Base-by-base conservation (phyloP, 2,797 vertebrate species). In the Lepidocolaptes lacrymiger region DNA sequence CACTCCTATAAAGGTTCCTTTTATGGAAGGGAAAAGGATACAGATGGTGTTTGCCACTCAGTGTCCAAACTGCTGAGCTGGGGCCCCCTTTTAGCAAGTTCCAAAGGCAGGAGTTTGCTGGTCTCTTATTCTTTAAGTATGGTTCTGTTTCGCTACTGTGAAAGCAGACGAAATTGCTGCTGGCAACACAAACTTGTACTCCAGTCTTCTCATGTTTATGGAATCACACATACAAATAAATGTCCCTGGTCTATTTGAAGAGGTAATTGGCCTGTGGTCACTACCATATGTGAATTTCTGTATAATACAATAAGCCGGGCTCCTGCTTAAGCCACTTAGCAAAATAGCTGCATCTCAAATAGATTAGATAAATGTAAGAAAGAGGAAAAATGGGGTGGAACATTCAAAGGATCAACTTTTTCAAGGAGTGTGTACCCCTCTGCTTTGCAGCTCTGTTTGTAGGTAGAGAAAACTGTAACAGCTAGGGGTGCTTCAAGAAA, bases 21-120 rank as follows among this genome's bases (percentile, higher is more conserved):
- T 97, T 97, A 97, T 95, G 94, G 90, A 96, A 91, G 95, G 97
- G 95, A 97, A 97, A 97, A 97, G 97, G 97, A 97, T 97, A 96
- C 96, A 97, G 97, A 97, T 97, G 96, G 97, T 97, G 95, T 95
- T 96, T 97, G 96, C 96, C 77, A 92, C 92, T 96, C 78, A 23
- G 66, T n/a, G 44, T 89, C 92, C 91, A 89, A 96, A 85, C 89
- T 90, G 91, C 83, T 95, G 93, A 55, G 84, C 77, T 91, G 92
- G 92, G 97, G 82, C 75, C 93, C 89, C 93, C 52, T 96, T 92
- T 85, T 26, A 93, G 93, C 64, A 14, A 61, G 72, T 88, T 97
- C 95, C 72, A 86, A 93, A 95, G 85, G 89, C 95, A 91, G 82
- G 83, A 94, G 91, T 94, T 96, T 94, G 71, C 82, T 90, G 87